Evolutionary conservation across 2,888 invertebrate species (phyloP), one percentile per base, ranked within the genome.

Genomic region (Drosophila hawaiiensis): DNA sequence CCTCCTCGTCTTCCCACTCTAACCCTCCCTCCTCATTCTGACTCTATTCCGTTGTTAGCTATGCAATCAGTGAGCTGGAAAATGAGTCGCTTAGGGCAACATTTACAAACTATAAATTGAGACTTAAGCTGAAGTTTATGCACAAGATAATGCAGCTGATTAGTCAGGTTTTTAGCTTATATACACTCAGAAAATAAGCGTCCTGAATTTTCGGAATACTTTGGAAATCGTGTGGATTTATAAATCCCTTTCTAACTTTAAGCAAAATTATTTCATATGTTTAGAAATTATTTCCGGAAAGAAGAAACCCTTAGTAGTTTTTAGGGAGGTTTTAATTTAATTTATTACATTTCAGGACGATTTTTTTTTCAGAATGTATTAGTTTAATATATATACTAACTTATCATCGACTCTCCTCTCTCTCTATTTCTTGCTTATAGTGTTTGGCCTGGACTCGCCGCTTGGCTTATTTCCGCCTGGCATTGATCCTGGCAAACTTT

Each of bases 391-490:
- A 14, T 22, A 22, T 25, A 43, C 22, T 25, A 25, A 55, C 55
- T 19, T 55, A 25, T 33, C 5, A 25, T 16, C 4, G 4, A 47
- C 16, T 22, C 12, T 60, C 16, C 16, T 29, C 25, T 55, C 12
- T 39, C 14, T n/a, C 28, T 41, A 12, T 49, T 14, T 58, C 29
- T 39, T 6, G n/a, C 19, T 94, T 93, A 25, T 94, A 96, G 96
- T 96, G 95, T 96, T 96, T 93, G 96, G 96, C 28, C 94, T 96
- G 91, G 96, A 96, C 91, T 95, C 96, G 6, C 95, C 96, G 1
- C 94, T 96, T 92, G 96, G 96, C 37, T 94, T 97, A 75, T 97
- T 97, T 93, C 96, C 96, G 53, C 95, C 96, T 37, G 96, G 96
- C 78, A 95, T 97, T 94, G 97, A 97, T 88, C 96, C 96, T 91